Percentiles rank a stretch among this genome's conserved stretches.
These are phyloP conservation scores for Momotus momota DNA, from an alignment of 2,797 vertebrate species.

Conservation along the genomic window DNA sequence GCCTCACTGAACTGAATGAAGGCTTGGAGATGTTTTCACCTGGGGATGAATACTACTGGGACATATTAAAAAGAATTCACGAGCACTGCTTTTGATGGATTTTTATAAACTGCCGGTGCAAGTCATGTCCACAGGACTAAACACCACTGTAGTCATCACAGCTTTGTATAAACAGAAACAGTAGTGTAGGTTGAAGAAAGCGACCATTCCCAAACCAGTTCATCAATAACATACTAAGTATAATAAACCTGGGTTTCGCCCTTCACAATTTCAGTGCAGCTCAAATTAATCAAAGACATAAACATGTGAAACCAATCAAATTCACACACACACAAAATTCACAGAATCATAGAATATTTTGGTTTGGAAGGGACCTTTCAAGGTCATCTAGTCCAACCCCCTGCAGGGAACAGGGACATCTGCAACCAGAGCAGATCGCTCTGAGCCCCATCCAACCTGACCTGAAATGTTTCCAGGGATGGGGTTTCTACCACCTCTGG, in stretches of 20 bases:
- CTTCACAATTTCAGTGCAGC: neutral
- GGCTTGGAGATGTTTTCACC: neutral
- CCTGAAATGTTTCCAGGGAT: neutral
- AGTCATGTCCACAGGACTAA: neutral
- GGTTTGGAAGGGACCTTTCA: neutral
- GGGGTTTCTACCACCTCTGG: neutral
- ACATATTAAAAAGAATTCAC: neutral
- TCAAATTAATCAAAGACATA: neutral
- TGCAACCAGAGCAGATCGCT: neutral
- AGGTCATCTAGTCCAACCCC: neutral
- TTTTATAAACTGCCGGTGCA: neutral
- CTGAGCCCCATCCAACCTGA: no score
- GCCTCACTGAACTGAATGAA: neutral
- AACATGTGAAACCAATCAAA: neutral
- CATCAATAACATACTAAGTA: fast-evolving
- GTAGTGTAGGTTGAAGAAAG: neutral
- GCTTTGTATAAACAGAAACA: neutral
- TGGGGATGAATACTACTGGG: neutral
- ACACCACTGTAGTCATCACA: neutral
- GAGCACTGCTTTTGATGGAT: neutral
- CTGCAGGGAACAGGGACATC: neutral
- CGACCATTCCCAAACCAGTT: neutral
- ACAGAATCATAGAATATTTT: neutral
- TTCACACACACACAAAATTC: neutral
- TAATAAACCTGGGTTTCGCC: neutral